Base-by-base conservation (phyloP, 1,140 invertebrate species). In the Planococcus citri region DNA sequence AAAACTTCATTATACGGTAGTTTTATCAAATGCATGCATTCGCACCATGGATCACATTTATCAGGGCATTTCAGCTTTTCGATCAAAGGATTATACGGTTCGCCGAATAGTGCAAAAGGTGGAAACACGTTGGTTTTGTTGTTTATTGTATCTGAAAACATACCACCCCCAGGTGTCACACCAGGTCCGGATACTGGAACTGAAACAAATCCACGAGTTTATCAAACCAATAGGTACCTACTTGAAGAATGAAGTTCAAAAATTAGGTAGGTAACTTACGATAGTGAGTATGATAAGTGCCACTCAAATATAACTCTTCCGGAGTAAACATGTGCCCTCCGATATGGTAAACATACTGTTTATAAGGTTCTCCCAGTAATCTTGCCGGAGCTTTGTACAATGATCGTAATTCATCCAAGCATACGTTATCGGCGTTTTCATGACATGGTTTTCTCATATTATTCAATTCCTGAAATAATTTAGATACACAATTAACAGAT, bases 41-140 rank as follows among this genome's bases (percentile, higher is more conserved):
- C 41, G 41, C 41, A 51, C 4, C 4, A 51, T 51, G 61, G 25
- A 12, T 51, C 27, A 37, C 71, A 70, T 21, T 71, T 61, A 12
- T 69, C 67, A 1, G 64, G 21, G 60, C 73, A 74, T 61, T 70
- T 72, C 29, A 24, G 20, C 6, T 60, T 17, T 14, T 14, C 21
- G 6, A 72, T 70, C 17, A 73, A 69, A 3, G 41, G 41, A 57
- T 73, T 71, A 27, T 69, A 14, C 3, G 51, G 27, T 60, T 74
- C 72, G 17, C 70, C 69, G 20, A 74, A 29, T 12, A 73, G 61
- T 24, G 73, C 72, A n/a, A 71, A 72, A 0, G 72, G 33, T 4
- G 72, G 67, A 25, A 69, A 14, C 38, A 72, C 22, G 29, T 70
- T 70, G 27, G 64, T 68, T 12, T 71, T 70, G 27, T 73, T 72